Percentiles rank a stretch among this genome's conserved stretches.
Conservation (phyloP, 2,797 vertebrate genomes). For the Tapera naevia region DNA sequence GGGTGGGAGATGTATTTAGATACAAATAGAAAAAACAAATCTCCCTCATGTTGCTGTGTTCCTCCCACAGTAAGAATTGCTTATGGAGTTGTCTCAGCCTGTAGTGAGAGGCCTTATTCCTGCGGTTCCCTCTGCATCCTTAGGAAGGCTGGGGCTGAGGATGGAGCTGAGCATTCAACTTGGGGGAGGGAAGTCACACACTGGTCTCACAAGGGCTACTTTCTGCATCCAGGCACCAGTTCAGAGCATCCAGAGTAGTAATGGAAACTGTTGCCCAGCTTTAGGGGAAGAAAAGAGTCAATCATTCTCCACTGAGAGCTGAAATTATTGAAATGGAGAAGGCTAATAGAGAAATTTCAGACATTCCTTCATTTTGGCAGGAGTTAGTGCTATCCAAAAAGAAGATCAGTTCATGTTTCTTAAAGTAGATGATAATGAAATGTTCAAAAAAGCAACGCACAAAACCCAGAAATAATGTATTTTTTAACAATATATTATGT, state of each 20-base stretch:
- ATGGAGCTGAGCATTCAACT: rapidly evolving
- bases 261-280: neutral
- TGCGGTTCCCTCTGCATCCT: neutral
- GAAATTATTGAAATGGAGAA: neutral
- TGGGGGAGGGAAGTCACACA: neutral
- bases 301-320: neutral
- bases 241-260: neutral
- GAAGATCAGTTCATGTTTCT: neutral
- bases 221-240: neutral
- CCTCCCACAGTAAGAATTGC: neutral
- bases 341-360: neutral
- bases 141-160: neutral
- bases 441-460: neutral
- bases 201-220: rapidly evolving
- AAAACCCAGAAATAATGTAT: neutral
- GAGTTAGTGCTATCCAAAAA: neutral
- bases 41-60: neutral
- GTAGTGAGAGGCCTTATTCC: neutral
- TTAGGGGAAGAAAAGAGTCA: neutral
- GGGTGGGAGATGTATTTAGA: neutral
- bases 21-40: neutral
- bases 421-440: neutral
- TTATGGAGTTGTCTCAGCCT: neutral
- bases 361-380: neutral
- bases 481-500: neutral